Evolutionary conservation across 2,113 vertebrate species (phyloP).

Genomic region (Peromyscus leucopus): DNA sequence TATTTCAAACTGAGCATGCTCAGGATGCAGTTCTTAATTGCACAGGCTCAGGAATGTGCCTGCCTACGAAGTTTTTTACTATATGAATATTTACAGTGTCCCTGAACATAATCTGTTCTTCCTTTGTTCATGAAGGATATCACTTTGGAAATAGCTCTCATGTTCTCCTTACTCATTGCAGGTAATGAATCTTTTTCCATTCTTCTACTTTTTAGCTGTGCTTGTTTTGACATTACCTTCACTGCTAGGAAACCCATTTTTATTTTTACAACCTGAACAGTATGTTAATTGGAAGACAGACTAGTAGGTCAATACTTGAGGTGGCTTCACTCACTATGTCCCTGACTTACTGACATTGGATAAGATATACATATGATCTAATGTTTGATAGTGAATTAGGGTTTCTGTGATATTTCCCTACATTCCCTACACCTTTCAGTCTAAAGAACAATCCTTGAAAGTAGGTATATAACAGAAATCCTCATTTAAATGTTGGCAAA

Average conservation of each 20-base stretch:
- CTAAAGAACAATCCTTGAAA: neutral
- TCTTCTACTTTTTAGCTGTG: neutral
- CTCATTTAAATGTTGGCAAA: neutral
- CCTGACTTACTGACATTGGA: neutral
- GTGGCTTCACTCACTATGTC: neutral
- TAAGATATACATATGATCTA: neutral
- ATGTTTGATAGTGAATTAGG: neutral
- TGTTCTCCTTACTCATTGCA: neutral
- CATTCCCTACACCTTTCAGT: neutral
- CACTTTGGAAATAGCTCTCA: neutral
- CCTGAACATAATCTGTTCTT: neutral
- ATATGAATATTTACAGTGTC: neutral
- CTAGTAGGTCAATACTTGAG: neutral
- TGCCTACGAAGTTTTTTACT: neutral
- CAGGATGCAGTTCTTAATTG: neutral
- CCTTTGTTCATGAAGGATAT: neutral
- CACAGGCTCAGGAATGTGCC: neutral
- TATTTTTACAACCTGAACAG: conserved; percentile 17
- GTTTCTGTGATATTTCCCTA: neutral
- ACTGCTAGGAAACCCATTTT: neutral
- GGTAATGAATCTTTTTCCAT: neutral
- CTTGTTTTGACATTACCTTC: neutral
- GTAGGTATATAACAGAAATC: neutral
- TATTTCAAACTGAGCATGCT: neutral
- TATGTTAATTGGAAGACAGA: neutral